Evolutionary conservation across 2,113 vertebrate species (phyloP).

Genomic region (human): DNA sequence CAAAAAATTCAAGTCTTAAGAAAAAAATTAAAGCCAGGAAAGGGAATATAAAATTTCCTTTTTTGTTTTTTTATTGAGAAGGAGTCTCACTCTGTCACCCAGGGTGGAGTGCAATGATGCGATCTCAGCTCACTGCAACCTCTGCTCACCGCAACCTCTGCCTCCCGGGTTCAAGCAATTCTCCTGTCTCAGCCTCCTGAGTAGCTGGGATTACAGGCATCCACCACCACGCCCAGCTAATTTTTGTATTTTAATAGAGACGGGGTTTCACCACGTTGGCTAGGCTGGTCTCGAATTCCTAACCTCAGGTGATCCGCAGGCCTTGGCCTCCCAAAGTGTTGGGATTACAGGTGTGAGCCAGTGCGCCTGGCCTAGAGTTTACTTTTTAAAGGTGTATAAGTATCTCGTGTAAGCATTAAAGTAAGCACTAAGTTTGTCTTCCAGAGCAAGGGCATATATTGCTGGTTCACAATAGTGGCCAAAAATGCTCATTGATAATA

Average conservation of each 20-base stretch:
- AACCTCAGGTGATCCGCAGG: background rate
- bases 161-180: background rate
- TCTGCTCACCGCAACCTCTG: too few relatives aligned
- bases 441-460: background rate
- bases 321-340: background rate
- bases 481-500: constrained; percentile 22
- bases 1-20: background rate
- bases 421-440: background rate
- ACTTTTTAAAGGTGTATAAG: background rate
- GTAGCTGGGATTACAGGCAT: background rate
- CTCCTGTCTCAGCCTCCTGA: background rate
- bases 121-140: background rate
- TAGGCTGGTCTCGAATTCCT: background rate
- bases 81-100: background rate
- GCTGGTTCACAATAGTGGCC: background rate
- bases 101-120: background rate
- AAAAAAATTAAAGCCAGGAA: background rate
- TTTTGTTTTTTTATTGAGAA: background rate
- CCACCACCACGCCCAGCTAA: background rate
- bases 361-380: background rate
- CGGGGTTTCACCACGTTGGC: background rate
- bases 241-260: background rate
- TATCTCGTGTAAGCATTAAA: constrained; percentile 13
- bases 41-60: background rate
- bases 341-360: background rate